phyloP scores from a whole-genome alignment of 2,113 vertebrate genomes.

The Pluvianellus socialis region DNA sequence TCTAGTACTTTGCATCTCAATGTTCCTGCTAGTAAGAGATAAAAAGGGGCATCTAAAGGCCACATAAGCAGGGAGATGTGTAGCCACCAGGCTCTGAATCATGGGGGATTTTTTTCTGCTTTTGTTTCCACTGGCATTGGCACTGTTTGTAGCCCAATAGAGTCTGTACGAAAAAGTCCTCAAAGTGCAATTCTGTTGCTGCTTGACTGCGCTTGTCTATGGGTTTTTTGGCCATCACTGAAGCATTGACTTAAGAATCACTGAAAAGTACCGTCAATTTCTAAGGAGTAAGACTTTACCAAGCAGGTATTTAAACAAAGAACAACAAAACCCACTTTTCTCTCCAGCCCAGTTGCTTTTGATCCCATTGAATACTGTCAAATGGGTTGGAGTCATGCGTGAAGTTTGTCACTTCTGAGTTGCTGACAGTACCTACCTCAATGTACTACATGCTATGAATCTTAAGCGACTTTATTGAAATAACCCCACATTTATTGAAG shows the following conservation, averaged over 20 bases:
- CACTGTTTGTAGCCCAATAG: background rate
- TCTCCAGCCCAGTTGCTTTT: background rate
- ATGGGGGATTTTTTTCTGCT: background rate
- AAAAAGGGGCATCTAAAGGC: background rate
- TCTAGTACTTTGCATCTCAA: slow-evolving; percentile 16
- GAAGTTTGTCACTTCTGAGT: background rate
- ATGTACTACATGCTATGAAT: background rate
- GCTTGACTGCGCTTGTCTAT: slow-evolving; percentile 7
- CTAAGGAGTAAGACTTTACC: background rate
- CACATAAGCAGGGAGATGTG: background rate
- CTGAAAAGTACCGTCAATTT: slow-evolving; percentile 18
- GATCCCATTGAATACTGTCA: background rate
- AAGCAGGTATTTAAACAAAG: slow-evolving; percentile 33
- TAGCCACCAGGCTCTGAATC: slow-evolving; percentile 3
- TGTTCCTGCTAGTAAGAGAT: background rate
- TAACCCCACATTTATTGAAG: background rate
- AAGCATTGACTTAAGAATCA: background rate
- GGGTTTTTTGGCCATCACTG: background rate
- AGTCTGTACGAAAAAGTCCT: slow-evolving; percentile 28
- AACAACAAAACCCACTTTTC: background rate
- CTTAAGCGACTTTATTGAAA: background rate
- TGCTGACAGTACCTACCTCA: background rate
- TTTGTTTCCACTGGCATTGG: slow-evolving; percentile 26
- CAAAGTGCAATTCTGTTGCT: background rate
- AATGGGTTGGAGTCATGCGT: background rate